These are phyloP conservation scores for Phataginus tetradactyla DNA, from an alignment of 2,797 vertebrate species.

Conservation along the genomic window DNA sequence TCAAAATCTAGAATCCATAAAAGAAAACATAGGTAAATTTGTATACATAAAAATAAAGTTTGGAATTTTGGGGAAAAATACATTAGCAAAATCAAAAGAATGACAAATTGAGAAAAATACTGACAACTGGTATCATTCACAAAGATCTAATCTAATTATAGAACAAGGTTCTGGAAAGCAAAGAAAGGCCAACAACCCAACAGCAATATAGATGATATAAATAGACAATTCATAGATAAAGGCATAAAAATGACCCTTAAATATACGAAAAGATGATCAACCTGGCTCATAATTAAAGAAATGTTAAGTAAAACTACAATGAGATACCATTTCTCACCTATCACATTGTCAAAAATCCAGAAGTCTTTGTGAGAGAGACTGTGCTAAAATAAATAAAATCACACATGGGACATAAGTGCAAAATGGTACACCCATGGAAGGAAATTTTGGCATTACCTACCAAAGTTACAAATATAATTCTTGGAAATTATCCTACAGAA, in stretches of 20 bases:
- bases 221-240: conserved; percentile 5
- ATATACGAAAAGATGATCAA: neutral
- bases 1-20: conserved; percentile 44
- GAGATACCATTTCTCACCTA: neutral
- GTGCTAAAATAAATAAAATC: conserved; percentile 27
- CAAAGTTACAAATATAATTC: conserved; percentile 41
- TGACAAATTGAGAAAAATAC: neutral
- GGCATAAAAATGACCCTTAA: neutral
- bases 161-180: conserved; percentile 9
- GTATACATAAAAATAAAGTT: conserved; percentile 53
- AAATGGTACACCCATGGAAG: neutral
- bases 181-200: neutral
- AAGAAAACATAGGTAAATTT: conserved; percentile 11
- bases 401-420: neutral
- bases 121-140: neutral
- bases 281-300: neutral
- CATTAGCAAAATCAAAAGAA: conserved; percentile 40
- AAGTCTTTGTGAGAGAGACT: neutral
- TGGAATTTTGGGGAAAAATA: neutral
- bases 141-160: conserved; percentile 28
- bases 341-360: neutral
- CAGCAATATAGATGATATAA: conserved; percentile 22
- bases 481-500: conserved; percentile 14
- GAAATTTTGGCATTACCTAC: conserved; percentile 17
- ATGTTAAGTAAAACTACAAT: neutral